Evolutionary conservation across 1,140 invertebrate genomes (phyloP), one percentile per base, ranked within the genome.

Genomic region (Neomicropteryx cornuta): DNA sequence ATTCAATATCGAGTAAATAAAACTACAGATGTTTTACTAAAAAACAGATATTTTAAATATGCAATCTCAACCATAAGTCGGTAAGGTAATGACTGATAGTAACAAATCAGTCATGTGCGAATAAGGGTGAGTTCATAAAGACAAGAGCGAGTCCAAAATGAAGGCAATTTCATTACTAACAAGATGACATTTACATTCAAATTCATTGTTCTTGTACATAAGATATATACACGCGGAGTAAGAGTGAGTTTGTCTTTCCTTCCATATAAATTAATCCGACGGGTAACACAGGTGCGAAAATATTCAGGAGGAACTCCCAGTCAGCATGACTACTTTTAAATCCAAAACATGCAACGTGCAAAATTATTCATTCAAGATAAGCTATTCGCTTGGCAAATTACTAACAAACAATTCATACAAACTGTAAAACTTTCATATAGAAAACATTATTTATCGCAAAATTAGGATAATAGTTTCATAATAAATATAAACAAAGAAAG

Each of bases 401-500:
- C n/a, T 38, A 16, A 21, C 10, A 33, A 34, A 10, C n/a, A 34
- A 14, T 18, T 38, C 13, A 11, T 14, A 14, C n/a, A 11, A 14
- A 13, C 8, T 29, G 8, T 5, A 11, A 18, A 13, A 11, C 14
- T 16, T 17, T 11, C 21, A 20, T 42, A 30, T 4, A 34, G 11
- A 36, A 10, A 13, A 5, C 10, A 42, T 5, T 42, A 5, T 31
- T n/a, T 27, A 19, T 22, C 24, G 23, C 24, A 20, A 40, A 41
- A 22, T 11, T 36, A 22, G 16, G 33, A 33, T 36, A 30, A 38
- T 21, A 35, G 41, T 42, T 31, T 23, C 39, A 30, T 24, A 38
- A 45, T 31, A 20, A 28, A 38, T 45, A 46, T 32, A 43, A 33
- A 40, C 11, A 28, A 36, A 40, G 33, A 30, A 33, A 17, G 34